phyloP scores from a whole-genome alignment of 2,797 vertebrate species.

The Hafferia zeledoni region DNA sequence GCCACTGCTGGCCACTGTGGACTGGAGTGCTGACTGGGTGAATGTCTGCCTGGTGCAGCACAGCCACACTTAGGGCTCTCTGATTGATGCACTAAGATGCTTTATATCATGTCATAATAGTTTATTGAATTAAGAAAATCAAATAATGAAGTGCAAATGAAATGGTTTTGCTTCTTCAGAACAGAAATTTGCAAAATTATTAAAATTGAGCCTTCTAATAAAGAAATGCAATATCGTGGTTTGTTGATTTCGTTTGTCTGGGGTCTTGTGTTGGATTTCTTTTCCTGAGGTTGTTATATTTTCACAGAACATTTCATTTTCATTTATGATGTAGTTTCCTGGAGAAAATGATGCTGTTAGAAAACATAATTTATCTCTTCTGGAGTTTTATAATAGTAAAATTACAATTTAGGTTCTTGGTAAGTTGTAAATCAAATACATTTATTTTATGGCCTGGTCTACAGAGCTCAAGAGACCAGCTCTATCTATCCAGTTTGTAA shows the following conservation, averaged over 20 bases:
- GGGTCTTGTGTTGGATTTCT: background rate
- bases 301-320: background rate
- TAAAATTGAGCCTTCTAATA: background rate
- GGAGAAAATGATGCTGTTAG: background rate
- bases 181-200: background rate
- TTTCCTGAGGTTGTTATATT: background rate
- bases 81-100: fast-evolving
- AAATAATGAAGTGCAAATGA: background rate
- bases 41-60: background rate
- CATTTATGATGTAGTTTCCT: background rate
- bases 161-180: background rate
- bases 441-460: background rate
- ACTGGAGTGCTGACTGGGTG: background rate
- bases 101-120: fast-evolving
- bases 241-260: background rate
- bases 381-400: background rate
- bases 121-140: background rate
- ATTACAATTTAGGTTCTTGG: background rate
- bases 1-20: background rate
- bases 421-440: background rate
- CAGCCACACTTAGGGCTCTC: background rate
- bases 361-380: background rate
- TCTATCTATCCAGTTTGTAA: background rate
- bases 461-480: background rate
- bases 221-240: background rate